phyloP scores from a whole-genome alignment of 2,888 invertebrate species.

The Vandiemenella viatica region DNA sequence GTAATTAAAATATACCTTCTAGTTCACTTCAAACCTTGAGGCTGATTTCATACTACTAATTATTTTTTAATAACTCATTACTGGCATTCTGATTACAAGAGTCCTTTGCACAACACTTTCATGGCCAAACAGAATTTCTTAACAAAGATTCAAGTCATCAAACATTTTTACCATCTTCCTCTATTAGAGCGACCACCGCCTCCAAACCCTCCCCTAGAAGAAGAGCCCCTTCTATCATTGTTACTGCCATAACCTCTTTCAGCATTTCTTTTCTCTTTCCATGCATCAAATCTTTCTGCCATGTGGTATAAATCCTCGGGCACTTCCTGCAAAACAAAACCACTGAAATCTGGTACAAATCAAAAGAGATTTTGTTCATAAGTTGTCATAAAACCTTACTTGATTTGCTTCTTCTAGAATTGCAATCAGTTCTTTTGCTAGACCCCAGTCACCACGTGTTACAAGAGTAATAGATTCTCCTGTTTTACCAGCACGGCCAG shows the following conservation, averaged over 20 bases:
- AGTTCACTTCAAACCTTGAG: no score
- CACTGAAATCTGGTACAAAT: slow-evolving; percentile 7
- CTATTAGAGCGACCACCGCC: no score
- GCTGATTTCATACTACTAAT: no score
- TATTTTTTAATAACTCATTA: no score
- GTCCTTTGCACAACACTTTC: no score
- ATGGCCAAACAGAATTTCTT: no score
- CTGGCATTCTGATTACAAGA: no score
- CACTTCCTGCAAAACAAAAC: slow-evolving; percentile 39
- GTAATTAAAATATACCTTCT: no score
- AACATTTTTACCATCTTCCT: no score
- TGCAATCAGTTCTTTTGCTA: slow-evolving; percentile 64
- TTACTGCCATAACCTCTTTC: slow-evolving; percentile 31
- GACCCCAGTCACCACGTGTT: slow-evolving; percentile 65
- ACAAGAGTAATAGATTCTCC: slow-evolving; percentile 74
- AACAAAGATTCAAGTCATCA: no score
- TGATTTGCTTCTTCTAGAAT: slow-evolving; percentile 78
- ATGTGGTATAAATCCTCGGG: slow-evolving; percentile 60
- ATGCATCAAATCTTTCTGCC: slow-evolving; percentile 55
- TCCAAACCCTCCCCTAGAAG: no score
- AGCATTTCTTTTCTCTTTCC: slow-evolving; percentile 44
- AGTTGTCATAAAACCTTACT: slow-evolving; percentile 22
- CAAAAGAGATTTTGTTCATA: slow-evolving; percentile 3
- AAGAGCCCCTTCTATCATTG: slow-evolving; percentile 3
- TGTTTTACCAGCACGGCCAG: slow-evolving; percentile 76